Conservation (phyloP, 2,797 vertebrate genomes). For the Alauda arvensis region DNA sequence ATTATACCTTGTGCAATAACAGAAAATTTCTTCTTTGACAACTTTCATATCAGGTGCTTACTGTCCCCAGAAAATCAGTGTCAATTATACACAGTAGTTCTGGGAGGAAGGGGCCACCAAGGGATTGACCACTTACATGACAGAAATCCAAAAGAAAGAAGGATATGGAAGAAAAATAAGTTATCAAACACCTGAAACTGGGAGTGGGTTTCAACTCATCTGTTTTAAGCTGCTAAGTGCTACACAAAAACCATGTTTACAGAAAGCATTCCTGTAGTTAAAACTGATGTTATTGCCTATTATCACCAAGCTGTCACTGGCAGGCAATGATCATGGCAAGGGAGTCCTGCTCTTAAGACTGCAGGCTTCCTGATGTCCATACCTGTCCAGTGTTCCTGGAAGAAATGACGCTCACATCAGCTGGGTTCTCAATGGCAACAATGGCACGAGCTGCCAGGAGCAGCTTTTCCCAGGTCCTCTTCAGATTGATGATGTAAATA, state of each 20-base stretch:
- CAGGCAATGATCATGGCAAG: not conserved
- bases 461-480: constrained; percentile 97
- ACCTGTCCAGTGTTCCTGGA: constrained; percentile 93
- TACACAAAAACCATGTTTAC: rapidly evolving
- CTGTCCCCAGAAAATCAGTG: not conserved
- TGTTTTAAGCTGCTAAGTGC: not conserved
- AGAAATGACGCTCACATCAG: constrained; percentile 96
- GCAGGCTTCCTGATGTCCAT: not conserved
- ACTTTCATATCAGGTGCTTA: rapidly evolving
- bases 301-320: not conserved
- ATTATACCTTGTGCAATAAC: not conserved
- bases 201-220: not conserved
- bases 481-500: constrained; percentile 95
- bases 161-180: not conserved
- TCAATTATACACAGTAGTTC: not conserved
- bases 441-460: constrained; percentile 93
- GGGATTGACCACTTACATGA: not conserved
- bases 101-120: rapidly evolving
- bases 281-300: rapidly evolving
- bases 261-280: not conserved
- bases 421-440: constrained; percentile 96
- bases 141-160: not conserved
- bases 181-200: rapidly evolving
- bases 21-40: not conserved
- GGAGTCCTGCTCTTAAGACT: not conserved